Evolutionary conservation across 1,140 invertebrate genomes (phyloP).

Genomic region (Planococcus citri): DNA sequence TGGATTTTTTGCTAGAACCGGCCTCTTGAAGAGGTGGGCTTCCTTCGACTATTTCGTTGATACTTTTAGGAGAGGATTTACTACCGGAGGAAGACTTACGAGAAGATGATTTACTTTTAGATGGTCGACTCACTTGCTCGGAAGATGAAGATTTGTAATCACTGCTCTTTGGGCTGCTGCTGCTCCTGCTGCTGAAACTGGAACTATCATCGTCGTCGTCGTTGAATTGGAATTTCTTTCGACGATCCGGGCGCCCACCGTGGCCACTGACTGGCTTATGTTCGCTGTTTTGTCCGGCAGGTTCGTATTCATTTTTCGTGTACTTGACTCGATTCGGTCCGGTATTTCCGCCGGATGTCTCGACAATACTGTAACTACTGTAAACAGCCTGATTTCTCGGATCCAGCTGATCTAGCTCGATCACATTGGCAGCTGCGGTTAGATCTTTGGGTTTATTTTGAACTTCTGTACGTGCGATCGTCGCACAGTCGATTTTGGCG

Average conservation of each 20-base stretch:
- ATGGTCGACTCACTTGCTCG: not conserved
- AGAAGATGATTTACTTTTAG: not conserved
- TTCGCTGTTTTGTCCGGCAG: no score
- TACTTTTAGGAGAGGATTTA: not conserved
- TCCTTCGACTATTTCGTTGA: not conserved
- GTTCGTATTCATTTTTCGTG: no score
- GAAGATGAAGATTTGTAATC: no score
- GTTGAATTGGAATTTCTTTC: not conserved
- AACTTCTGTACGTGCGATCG: no score
- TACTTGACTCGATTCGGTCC: no score
- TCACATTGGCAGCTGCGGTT: not conserved
- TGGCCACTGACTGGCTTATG: no score
- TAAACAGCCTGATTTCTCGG: not conserved
- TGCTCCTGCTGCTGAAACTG: no score
- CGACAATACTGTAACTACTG: conserved; percentile 24
- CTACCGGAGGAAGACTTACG: not conserved
- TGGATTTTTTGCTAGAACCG: not conserved
- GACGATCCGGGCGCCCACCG: no score
- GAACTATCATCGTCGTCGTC: not conserved
- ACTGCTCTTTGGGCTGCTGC: no score
- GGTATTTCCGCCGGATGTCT: conserved; percentile 14
- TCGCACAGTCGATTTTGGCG: not conserved
- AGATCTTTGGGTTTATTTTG: not conserved
- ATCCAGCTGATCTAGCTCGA: not conserved
- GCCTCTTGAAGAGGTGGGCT: not conserved